Conservation (phyloP, 2,888 invertebrate species). For the Xestoiulus laeticollis region DNA sequence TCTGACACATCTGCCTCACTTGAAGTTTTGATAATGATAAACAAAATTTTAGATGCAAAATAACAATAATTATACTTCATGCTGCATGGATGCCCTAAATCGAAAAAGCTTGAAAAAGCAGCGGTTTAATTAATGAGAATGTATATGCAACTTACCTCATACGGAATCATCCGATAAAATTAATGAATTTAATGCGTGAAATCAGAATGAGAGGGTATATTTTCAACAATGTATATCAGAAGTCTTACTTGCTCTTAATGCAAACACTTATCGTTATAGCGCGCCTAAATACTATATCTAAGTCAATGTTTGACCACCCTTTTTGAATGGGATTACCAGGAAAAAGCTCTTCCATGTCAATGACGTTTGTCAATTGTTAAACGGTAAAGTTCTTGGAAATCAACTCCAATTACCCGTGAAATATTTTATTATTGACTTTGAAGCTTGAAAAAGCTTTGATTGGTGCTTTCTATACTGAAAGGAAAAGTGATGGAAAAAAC, state of each 20-base stretch:
- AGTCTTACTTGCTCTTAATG: background rate
- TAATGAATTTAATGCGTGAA: background rate
- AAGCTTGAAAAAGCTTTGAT: background rate
- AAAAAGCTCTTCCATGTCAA: background rate
- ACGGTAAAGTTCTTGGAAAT: background rate
- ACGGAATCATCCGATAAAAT: background rate
- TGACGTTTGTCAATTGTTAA: background rate
- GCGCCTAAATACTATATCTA: background rate
- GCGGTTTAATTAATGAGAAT: background rate
- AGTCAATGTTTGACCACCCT: background rate
- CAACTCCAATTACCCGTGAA: background rate
- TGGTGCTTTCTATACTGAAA: background rate
- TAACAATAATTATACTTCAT: background rate
- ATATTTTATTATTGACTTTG: background rate
- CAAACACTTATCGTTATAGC: background rate
- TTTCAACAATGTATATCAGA: background rate
- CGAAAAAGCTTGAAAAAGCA: background rate
- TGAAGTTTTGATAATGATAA: background rate
- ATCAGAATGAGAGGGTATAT: background rate
- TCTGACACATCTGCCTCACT: background rate
- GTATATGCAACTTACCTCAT: background rate
- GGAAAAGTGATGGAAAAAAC: background rate
- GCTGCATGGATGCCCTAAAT: too few species aligned
- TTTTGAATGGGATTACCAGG: background rate
- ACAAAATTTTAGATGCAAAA: background rate